These are phyloP conservation scores for Tilapia sparmanii DNA, from an alignment of 2,113 vertebrate species.

Conservation along the genomic window DNA sequence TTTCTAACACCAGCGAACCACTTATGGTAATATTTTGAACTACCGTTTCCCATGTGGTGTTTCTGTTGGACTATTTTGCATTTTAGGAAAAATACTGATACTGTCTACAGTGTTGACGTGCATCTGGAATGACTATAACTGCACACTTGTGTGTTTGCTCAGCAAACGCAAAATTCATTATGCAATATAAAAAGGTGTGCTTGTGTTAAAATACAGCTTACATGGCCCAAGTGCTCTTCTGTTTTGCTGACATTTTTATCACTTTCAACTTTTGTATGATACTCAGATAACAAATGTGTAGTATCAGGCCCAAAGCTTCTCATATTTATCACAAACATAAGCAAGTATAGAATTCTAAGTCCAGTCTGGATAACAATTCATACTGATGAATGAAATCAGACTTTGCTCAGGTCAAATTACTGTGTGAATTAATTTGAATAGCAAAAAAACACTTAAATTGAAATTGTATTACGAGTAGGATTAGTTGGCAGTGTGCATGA, in stretches of 20 bases:
- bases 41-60: not conserved
- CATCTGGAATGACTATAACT: not conserved
- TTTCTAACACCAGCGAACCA: constrained; percentile 6
- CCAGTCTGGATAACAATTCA: not conserved
- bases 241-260: not conserved
- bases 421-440: not conserved
- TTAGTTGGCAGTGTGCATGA: not conserved
- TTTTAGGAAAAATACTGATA: not conserved
- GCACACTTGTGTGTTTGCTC: not conserved
- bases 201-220: not conserved
- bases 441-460: not conserved
- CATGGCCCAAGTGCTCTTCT: not conserved
- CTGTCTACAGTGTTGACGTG: not conserved
- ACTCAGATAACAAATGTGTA: not conserved
- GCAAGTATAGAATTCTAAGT: not conserved
- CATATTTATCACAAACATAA: not conserved
- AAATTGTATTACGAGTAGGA: not conserved
- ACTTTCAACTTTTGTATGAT: constrained; percentile 1
- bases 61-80: not conserved
- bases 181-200: not conserved
- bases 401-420: not conserved
- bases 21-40: constrained; percentile 14
- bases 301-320: not conserved
- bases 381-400: not conserved
- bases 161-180: not conserved